These are phyloP conservation scores for Etheostoma cragini DNA, from an alignment of 2,113 vertebrate genomes.

Conservation along the genomic window DNA sequence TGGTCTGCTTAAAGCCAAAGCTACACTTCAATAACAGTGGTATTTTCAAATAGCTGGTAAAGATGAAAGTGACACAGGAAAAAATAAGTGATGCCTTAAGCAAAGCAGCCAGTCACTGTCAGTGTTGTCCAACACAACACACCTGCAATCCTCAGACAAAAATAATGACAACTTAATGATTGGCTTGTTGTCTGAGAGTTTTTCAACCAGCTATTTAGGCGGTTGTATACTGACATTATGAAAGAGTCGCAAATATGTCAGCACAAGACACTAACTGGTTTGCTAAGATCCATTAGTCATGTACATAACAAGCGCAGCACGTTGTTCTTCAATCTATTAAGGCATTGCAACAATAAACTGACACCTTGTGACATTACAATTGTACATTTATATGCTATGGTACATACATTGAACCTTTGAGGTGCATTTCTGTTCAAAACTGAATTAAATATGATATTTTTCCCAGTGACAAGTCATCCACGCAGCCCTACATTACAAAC, in stretches of 20 bases:
- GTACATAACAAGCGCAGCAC: neutral
- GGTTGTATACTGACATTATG: neutral
- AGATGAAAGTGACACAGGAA: neutral
- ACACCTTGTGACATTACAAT: constrained; percentile 16
- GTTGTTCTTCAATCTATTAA: constrained; percentile 17
- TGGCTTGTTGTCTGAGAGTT: constrained; percentile 10
- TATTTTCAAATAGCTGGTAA: constrained; percentile 19
- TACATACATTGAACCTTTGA: constrained; percentile 10
- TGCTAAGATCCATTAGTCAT: constrained; percentile 15
- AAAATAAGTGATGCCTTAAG: constrained; percentile 9
- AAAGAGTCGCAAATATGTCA: constrained; percentile 9
- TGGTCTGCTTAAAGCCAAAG: constrained; percentile 1
- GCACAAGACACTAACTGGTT: neutral
- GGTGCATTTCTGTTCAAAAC: constrained; percentile 26
- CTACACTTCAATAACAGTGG: constrained; percentile 25
- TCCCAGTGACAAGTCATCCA: constrained; percentile 36
- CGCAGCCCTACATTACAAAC: constrained; percentile 47
- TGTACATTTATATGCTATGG: neutral
- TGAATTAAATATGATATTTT: constrained; percentile 35
- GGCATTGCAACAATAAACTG: neutral
- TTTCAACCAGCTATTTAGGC: constrained; percentile 10
- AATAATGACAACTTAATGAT: constrained; percentile 10
- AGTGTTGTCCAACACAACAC: constrained; percentile 9
- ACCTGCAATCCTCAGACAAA: neutral
- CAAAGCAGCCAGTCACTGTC: neutral